Conservation (phyloP, 2,888 invertebrate genomes). For the Cylindroiulus punctatus region DNA sequence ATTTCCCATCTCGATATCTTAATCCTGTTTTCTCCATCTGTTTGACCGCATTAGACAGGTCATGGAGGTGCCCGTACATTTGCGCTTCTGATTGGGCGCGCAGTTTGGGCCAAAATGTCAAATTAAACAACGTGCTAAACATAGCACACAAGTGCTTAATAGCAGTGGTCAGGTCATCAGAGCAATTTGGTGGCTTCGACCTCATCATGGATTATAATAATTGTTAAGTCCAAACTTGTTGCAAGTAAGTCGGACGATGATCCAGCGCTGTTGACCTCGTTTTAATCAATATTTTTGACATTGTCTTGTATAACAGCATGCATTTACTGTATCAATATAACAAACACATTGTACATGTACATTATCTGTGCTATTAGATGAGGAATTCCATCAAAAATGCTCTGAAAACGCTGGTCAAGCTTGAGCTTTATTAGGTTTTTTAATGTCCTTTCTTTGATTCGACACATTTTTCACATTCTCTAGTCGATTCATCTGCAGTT, state of each 20-base stretch:
- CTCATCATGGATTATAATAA: background rate
- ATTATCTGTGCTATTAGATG: too few relatives aligned
- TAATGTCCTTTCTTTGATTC: background rate
- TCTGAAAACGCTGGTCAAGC: background rate
- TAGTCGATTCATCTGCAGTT: background rate
- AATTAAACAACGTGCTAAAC: constrained; percentile 35
- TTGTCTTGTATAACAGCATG: background rate
- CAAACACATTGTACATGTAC: too few relatives aligned
- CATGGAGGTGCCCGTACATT: constrained; percentile 36
- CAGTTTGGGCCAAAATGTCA: constrained; percentile 12
- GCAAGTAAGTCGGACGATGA: background rate
- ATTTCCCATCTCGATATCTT: background rate
- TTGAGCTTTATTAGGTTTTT: background rate
- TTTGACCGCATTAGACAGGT: constrained; percentile 39
- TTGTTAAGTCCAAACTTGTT: background rate
- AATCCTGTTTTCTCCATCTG: constrained; percentile 27
- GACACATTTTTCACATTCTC: background rate
- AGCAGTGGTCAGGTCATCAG: background rate
- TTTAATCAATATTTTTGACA: background rate
- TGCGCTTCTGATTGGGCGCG: background rate
- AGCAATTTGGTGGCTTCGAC: background rate
- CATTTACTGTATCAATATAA: background rate
- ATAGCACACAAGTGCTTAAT: background rate
- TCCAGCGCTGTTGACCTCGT: background rate
- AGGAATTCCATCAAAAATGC: background rate